A percentile compares a stretch with the other conserved stretches of the same genome.
Evolutionary conservation across 2,888 invertebrate genomes (phyloP).

Genomic region (Zhuqinia jingwanae): DNA sequence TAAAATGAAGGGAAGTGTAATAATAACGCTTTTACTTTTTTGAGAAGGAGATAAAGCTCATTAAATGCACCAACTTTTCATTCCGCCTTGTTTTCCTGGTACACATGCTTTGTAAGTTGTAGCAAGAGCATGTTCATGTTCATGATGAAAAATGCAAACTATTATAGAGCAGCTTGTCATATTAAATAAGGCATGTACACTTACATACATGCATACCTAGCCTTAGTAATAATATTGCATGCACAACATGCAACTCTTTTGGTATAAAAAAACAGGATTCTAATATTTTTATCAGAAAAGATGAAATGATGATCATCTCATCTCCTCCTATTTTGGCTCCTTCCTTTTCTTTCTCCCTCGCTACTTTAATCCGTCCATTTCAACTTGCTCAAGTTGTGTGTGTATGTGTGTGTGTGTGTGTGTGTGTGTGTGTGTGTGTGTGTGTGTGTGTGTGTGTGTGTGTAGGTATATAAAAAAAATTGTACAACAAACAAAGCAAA

Average conservation of each 20-base stretch:
- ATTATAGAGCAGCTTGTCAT: slow-evolving; percentile 66
- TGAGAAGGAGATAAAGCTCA: slow-evolving; percentile 69
- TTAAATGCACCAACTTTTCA: slow-evolving; percentile 60
- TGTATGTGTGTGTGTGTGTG: too few relatives aligned
- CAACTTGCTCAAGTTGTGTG: too few relatives aligned
- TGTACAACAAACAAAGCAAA: too few relatives aligned
- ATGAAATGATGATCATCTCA: slow-evolving; percentile 72
- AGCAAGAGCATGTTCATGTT: too few relatives aligned
- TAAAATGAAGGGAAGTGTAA: slow-evolving; percentile 51
- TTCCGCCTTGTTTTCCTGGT: slow-evolving; percentile 28
- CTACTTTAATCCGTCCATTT: slow-evolving; percentile 70
- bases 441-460: too few relatives aligned
- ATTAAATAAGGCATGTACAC: slow-evolving; percentile 35
- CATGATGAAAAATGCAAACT: slow-evolving; percentile 62
- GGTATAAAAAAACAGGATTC: too few relatives aligned
- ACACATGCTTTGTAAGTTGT: too few relatives aligned
- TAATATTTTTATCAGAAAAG: slow-evolving; percentile 67
- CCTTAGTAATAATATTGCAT: too few relatives aligned
- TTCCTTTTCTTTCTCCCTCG: slow-evolving; percentile 61
- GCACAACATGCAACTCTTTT: too few relatives aligned
- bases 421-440: too few relatives aligned
- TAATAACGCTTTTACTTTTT: slow-evolving; percentile 53
- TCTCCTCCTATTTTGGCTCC: slow-evolving; percentile 68
- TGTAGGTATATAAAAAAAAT: too few relatives aligned
- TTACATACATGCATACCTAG: neutral